Percentiles rank a stretch among this genome's conserved stretches.
phyloP scores from a whole-genome alignment of 2,113 vertebrate genomes.

The Monopterus albus region DNA sequence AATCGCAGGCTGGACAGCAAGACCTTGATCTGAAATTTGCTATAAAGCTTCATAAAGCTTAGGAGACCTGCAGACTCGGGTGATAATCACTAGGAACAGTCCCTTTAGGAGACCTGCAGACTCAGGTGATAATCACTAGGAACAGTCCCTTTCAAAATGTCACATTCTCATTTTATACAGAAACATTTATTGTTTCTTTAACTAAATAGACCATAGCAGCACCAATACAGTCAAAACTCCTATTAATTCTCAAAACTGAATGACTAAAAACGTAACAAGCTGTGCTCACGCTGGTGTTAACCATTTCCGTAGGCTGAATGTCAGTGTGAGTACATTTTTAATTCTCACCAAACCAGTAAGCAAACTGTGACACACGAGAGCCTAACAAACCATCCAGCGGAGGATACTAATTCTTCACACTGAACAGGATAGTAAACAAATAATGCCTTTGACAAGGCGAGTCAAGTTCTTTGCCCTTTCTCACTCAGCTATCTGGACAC shows the following conservation, averaged over 20 bases:
- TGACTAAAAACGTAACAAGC: no score
- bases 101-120: no score
- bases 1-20: no score
- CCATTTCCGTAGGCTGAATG: background rate
- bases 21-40: no score
- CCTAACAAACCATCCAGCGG: background rate
- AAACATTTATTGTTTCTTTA: background rate
- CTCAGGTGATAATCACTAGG: background rate
- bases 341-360: conserved; percentile 3
- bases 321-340: background rate
- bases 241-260: no score
- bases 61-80: no score
- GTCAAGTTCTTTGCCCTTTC: no score
- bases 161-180: background rate
- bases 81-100: no score
- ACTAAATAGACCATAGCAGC: background rate
- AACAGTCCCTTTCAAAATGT: no score
- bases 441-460: background rate
- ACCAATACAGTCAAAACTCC: background rate
- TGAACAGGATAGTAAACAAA: conserved; percentile 21
- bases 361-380: background rate
- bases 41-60: no score
- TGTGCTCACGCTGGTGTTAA: background rate
- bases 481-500: conserved; percentile 10
- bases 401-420: background rate